These are phyloP conservation scores for pig (Sus scrofa) DNA, from an alignment of 2,113 vertebrate species.

Conservation along the genomic window T2T-Sscrofa CM000815.6:98309001-98309500, in stretches of 20 bases:
- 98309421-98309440: not conserved
- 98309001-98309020: conserved; percentile 88
- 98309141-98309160: not conserved
- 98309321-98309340: not conserved
- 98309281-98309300: not conserved
- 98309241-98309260: not conserved
- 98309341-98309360: not conserved
- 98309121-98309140: not conserved
- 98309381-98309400: not conserved
- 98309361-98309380: not conserved
- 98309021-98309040: conserved; percentile 86
- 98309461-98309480: not conserved
- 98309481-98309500: not conserved
- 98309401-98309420: conserved; percentile 18
- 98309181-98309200: conserved; percentile 2
- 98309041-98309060: conserved; percentile 72
- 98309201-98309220: not conserved
- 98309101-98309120: not conserved
- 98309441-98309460: not conserved
- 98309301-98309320: not conserved
- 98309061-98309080: not conserved
- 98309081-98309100: not conserved
- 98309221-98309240: not conserved
- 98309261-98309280: not conserved
- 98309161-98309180: not conserved